Evolutionary conservation across 2,797 vertebrate genomes (phyloP), one percentile per base, ranked within the genome.

Genomic region (Syndactyla subalaris): DNA sequence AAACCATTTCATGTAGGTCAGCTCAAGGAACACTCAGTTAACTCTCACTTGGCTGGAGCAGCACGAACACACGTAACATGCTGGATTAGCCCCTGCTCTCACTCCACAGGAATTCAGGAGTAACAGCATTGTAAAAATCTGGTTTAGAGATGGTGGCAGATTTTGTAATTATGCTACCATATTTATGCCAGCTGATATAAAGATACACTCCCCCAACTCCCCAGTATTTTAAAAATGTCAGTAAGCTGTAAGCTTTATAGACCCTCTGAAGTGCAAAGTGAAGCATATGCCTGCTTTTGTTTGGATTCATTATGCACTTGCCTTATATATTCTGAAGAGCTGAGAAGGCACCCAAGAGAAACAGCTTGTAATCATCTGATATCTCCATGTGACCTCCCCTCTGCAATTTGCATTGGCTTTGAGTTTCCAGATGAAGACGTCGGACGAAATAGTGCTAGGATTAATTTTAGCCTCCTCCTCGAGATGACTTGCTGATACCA

Each of bases 391-490:
- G 91, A 96, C 65, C 83, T 84, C 86, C 68, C 77, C 55, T 59
- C 55, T 92, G 83, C 71, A 88, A 91, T 91, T 61, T 95, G 59
- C 73, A 88, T 27, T 24, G 83, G 70, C 83, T 88, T 92, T 45
- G 26, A 77, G 89, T 46, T 62, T 63, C 65, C 92, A 83, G 65
- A 78, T 82, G 88, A 95, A 93, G 85, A 79, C 24, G 26, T 63
- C 3, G 34, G 66, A 83, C 8, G 1, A 70, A 97, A 96, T 74
- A 93, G 88, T 59, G 92, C 86, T 80, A 68, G 67, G 72, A 90
- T 72, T 89, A 91, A 97, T 96, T 96, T 85, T 83, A 91, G 96
- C 93, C 91, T 81, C 89, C 77, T 85, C 70, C 83, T 95, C 38
- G n/a, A 85, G 70, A 88, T 52, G 70, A 96, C 30, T 88, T 10